Conservation (phyloP, 1,140 invertebrate genomes). For the Euura lappo region DNA sequence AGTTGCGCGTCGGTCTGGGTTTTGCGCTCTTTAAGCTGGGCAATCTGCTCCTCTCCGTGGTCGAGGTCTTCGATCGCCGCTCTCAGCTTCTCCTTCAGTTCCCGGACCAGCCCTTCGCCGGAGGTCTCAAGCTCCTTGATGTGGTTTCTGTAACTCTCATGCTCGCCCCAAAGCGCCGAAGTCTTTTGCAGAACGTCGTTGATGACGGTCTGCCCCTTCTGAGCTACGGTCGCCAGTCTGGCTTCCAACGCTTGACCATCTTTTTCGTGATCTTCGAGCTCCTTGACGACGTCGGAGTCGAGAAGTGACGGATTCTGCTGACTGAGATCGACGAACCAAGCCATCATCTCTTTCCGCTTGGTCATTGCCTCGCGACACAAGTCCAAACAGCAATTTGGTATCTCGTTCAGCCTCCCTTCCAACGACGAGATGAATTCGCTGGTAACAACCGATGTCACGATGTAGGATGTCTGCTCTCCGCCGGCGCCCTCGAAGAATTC, state of each 20-base stretch:
- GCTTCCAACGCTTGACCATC: conserved; percentile 21
- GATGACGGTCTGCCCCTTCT: conserved; percentile 5
- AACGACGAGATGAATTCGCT: conserved; percentile 26
- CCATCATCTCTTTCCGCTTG: conserved; percentile 30
- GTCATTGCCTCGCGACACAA: conserved; percentile 30
- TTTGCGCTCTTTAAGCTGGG: conserved; percentile 28
- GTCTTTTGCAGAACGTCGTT: conserved; percentile 20
- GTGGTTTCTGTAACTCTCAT: conserved; percentile 15
- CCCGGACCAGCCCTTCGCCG: conserved; percentile 17
- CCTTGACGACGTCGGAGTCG: conserved; percentile 14
- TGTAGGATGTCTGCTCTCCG: background rate
- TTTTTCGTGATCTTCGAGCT: conserved; percentile 22
- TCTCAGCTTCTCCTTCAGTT: conserved; percentile 24
- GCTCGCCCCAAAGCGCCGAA: conserved; percentile 23
- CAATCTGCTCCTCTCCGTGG: conserved; percentile 26
- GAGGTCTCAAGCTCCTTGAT: conserved; percentile 22
- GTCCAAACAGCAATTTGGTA: conserved; percentile 21
- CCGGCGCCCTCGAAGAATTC: background rate
- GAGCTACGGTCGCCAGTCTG: conserved; percentile 22
- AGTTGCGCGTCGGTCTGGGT: conserved; percentile 29
- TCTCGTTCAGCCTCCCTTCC: conserved; percentile 24
- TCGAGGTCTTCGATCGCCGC: conserved; percentile 7
- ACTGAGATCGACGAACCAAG: conserved; percentile 26
- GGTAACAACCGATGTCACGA: conserved; percentile 10
- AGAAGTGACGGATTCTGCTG: background rate